phyloP scores from a whole-genome alignment of 2,797 vertebrate species.

The Coregonus suidteri region DNA sequence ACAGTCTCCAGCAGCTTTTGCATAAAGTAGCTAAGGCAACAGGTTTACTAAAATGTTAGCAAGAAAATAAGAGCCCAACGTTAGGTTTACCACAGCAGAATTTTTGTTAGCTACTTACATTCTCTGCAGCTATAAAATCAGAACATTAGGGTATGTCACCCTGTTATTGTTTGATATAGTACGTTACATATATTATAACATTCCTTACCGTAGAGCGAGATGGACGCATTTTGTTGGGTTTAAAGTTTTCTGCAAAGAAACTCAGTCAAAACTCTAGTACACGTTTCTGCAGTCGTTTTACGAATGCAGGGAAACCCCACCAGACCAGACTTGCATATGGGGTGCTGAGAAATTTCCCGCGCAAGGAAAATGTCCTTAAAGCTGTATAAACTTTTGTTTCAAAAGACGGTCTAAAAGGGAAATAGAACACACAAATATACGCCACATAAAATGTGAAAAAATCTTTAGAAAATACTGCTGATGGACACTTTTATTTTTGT shows the following conservation, averaged over 20 bases:
- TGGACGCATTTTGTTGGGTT: conserved; percentile 62
- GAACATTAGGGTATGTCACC: too few relatives aligned
- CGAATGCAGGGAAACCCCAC: background rate
- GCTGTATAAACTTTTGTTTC: conserved; percentile 41
- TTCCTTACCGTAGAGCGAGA: conserved; percentile 73
- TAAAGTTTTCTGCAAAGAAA: background rate
- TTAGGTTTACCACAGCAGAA: too few relatives aligned
- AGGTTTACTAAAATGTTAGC: too few relatives aligned
- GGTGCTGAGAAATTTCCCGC: conserved; percentile 68
- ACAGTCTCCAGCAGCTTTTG: too few relatives aligned
- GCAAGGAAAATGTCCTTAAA: conserved; percentile 72
- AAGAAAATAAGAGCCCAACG: too few relatives aligned
- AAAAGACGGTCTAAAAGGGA: background rate
- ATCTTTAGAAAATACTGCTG: background rate
- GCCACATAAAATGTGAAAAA: background rate
- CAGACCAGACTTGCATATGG: conserved; percentile 11
- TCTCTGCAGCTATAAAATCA: too few relatives aligned
- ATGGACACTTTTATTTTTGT: background rate
- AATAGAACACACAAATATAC: background rate
- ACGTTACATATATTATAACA: background rate
- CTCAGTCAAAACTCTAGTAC: background rate
- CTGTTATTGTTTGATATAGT: too few relatives aligned
- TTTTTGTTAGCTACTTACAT: too few relatives aligned
- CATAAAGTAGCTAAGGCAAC: too few relatives aligned
- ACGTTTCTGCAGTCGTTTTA: conserved; percentile 34